These are phyloP conservation scores for Mobula birostris DNA, from an alignment of 2,113 vertebrate species.

Conservation along the genomic window DNA sequence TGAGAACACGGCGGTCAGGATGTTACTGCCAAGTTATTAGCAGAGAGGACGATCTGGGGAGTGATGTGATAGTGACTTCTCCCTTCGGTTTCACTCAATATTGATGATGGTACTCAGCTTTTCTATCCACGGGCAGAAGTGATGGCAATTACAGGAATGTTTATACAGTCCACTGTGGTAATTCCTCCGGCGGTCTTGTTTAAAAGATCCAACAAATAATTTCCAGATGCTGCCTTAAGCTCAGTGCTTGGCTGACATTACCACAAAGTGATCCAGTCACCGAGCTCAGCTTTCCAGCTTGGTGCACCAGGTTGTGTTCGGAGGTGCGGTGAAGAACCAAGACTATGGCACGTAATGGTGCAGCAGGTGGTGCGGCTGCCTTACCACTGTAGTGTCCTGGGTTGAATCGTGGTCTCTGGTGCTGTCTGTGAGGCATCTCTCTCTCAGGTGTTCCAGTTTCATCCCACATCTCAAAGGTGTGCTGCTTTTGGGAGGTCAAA, in stretches of 20 bases:
- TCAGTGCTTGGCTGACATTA: neutral
- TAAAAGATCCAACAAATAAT: constrained; percentile 60
- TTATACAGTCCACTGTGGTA: constrained; percentile 46
- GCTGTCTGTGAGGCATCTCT: too few species aligned
- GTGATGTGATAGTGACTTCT: neutral
- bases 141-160: neutral
- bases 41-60: neutral
- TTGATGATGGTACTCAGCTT: neutral
- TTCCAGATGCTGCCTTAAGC: constrained; percentile 68
- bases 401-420: too few species aligned
- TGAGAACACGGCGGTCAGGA: neutral
- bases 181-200: constrained; percentile 57
- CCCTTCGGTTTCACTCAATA: neutral
- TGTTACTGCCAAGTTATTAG: neutral
- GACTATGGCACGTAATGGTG: too few species aligned
- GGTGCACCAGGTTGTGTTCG: neutral
- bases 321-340: too few species aligned
- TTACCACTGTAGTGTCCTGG: too few species aligned
- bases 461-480: too few species aligned
- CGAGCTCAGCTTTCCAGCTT: neutral
- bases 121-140: neutral
- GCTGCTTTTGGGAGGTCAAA: too few species aligned
- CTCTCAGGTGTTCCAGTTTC: too few species aligned
- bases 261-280: neutral
- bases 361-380: too few species aligned